Evolutionary conservation across 2,797 vertebrate genomes (phyloP), one percentile per base, ranked within the genome.

Genomic region (Kryptopterus vitreolus): DNA sequence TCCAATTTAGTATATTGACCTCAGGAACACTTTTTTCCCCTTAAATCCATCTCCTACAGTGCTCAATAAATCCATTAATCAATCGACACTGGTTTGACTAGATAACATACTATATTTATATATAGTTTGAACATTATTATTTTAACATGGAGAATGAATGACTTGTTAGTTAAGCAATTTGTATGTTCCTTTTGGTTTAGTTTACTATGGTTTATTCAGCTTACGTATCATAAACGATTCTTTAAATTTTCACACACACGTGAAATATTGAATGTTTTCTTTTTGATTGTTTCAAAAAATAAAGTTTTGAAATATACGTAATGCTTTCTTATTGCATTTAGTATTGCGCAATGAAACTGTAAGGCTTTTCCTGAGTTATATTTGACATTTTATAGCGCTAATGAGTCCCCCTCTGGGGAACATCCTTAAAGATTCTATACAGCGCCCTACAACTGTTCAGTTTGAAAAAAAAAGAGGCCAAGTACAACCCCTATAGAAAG

Each of bases 1-100:
- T 52, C 58, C 48, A 55, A 70, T 57, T 71, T 57, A 77, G 50
- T 22, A 24, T 29, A 63, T 11, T 83, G 78, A 83, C 82, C 66
- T 83, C 66, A 58, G 35, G 63, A 76, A 43, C 69, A 72, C 70
- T n/a, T n/a, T n/a, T 72, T 24, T 6, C 18, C 18, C 18, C 20
- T 15, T 55, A 35, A 50, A n/a, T 11, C 26, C 10, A 53, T 53
- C 50, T 53, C 18, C n/a, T n/a, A n/a, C n/a, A n/a, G n/a, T n/a
- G n/a, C n/a, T n/a, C n/a, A n/a, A n/a, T n/a, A n/a, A n/a, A 43
- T 43, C 38, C 7, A 43, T 7, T 43, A 43, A 43, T 43, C 7
- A 43, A 43, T 43, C 38, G 38, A 43, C 38, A 43, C 38, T 43
- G 38, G 38, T 1, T 43, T 43, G 38, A n/a, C 38, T 43, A 43